Evolutionary conservation across 2,797 vertebrate species (phyloP).

Genomic region (Malurus splendens): DNA sequence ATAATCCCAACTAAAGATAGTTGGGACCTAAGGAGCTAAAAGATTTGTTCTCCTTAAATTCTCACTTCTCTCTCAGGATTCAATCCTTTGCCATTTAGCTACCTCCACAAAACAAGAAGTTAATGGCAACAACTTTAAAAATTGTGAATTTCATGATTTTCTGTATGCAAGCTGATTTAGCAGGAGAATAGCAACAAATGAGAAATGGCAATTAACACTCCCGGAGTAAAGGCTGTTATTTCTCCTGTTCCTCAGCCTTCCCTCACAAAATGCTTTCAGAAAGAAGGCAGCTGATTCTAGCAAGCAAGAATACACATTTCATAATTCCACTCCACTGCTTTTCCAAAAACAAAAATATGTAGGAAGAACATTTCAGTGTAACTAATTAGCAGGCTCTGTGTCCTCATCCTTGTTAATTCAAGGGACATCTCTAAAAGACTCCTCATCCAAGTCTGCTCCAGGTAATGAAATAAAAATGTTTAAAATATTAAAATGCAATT

Average conservation of each 20-base stretch:
- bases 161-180: slow-evolving; percentile 59
- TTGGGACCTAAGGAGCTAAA: background rate
- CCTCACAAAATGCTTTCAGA: slow-evolving; percentile 44
- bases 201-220: slow-evolving; percentile 61
- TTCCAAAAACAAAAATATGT: slow-evolving; percentile 52
- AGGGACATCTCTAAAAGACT: background rate
- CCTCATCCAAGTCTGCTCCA: background rate
- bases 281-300: slow-evolving; percentile 59
- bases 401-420: slow-evolving; percentile 27
- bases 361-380: slow-evolving; percentile 47
- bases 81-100: background rate
- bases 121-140: slow-evolving; percentile 50
- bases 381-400: slow-evolving; percentile 38
- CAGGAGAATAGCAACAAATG: slow-evolving; percentile 57
- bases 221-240: slow-evolving; percentile 40
- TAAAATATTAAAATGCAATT: background rate
- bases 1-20: background rate
- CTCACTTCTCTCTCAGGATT: background rate
- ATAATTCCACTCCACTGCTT: slow-evolving; percentile 38
- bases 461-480: background rate
- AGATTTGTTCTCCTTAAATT: background rate
- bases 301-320: slow-evolving; percentile 42
- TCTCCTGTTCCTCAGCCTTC: slow-evolving; percentile 43
- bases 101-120: slow-evolving; percentile 40
- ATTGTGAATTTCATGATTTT: slow-evolving; percentile 45